Evolutionary conservation across 1,140 invertebrate genomes (phyloP).

Genomic region (Calycopis cecrops): DNA sequence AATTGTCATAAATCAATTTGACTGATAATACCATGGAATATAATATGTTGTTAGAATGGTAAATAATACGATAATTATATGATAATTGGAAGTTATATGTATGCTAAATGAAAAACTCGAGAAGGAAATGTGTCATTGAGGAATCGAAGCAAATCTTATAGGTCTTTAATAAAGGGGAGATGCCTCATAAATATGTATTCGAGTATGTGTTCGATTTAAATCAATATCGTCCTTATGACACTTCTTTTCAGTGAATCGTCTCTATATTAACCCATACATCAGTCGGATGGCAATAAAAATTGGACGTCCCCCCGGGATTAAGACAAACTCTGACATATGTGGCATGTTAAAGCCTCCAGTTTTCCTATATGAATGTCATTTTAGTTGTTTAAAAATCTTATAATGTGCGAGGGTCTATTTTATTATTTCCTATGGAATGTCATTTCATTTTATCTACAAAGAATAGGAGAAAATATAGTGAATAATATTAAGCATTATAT

Average conservation of each 20-base stretch:
- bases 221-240: slow-evolving; percentile 42
- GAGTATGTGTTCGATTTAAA: slow-evolving; percentile 18
- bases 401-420: slow-evolving; percentile 13
- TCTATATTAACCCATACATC: slow-evolving; percentile 61
- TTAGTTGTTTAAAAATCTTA: slow-evolving; percentile 59
- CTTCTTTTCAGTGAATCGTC: slow-evolving; percentile 43
- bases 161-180: background rate
- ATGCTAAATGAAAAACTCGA: too few relatives aligned
- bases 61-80: too few relatives aligned
- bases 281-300: slow-evolving; percentile 65
- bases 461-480: too few relatives aligned
- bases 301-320: slow-evolving; percentile 62
- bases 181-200: slow-evolving; percentile 6
- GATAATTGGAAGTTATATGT: too few relatives aligned
- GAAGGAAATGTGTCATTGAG: too few relatives aligned
- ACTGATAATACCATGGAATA: too few relatives aligned
- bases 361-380: slow-evolving; percentile 36
- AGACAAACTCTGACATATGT: slow-evolving; percentile 67
- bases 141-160: too few relatives aligned
- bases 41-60: too few relatives aligned
- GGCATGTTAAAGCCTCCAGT: slow-evolving; percentile 57
- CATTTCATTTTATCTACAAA: too few relatives aligned
- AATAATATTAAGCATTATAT: too few relatives aligned
- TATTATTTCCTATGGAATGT: too few relatives aligned
- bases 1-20: too few relatives aligned